Base-by-base conservation (phyloP, 1,140 invertebrate species). In the Archegozetes longisetosus region DNA sequence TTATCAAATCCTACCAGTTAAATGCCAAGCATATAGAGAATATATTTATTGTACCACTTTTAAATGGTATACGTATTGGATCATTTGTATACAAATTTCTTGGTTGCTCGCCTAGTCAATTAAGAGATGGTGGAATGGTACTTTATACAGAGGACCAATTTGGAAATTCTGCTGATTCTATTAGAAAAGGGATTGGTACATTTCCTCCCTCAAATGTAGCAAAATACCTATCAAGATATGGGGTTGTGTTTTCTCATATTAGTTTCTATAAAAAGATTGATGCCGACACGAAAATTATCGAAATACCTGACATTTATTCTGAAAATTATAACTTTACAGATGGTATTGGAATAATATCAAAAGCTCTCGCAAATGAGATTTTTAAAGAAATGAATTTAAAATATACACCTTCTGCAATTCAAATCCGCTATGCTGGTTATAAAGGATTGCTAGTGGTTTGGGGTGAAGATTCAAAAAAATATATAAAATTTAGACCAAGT, bases 251-350 rank as follows among this genome's bases (percentile, higher is more conserved):
- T 70, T 84, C 52, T 79, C 80, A 17, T 70, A 74, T 51, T 86
- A 56, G 17, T 87, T 68, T 74, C 78, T 26, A 84, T 84, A 3
- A 82, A 81, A 6, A 3, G 17, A 55, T 55, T 25, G 70, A 78
- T 81, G 1, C 70, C 80, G 55, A 84, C 58, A 61, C 46, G 46
- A 65, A 17, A 53, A n/a, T n/a, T n/a, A n/a, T n/a, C n/a, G n/a
- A n/a, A n/a, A n/a, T n/a, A n/a, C n/a, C n/a, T n/a, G n/a, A 68
- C 24, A 48, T 64, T 20, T 27, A 62, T 17, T 26, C 46, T 49
- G 26, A 57, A 28, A 17, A 32, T 25, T 68, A 66, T 56, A 62
- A 29, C 26, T 68, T 68, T 55, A 64, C 65, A n/a, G 67, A 68
- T 62, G 67, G 67, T n/a, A 53, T 66, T 59, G 67, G 67, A 2